Evolutionary conservation across 2,797 vertebrate species (phyloP).

Genomic region (Lepidocolaptes lacrymiger): DNA sequence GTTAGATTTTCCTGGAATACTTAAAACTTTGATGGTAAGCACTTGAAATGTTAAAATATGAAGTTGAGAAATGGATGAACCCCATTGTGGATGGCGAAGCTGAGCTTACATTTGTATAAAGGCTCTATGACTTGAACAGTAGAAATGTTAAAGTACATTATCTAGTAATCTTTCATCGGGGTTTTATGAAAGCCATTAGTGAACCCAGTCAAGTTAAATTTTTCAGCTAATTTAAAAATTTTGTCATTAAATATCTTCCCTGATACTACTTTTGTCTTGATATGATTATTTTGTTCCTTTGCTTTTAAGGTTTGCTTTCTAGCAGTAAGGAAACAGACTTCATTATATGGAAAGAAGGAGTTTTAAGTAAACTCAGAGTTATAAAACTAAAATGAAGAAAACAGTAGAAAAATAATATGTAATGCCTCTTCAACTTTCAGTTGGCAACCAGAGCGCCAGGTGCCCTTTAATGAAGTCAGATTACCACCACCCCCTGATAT

Average conservation of each 20-base stretch:
- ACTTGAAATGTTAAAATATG: background rate
- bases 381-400: background rate
- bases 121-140: background rate
- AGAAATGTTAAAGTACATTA: background rate
- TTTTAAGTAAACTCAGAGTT: background rate
- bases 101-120: background rate
- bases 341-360: background rate
- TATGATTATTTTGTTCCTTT: background rate
- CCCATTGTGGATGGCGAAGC: background rate
- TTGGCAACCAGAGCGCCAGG: conserved; percentile 98
- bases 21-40: background rate
- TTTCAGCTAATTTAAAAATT: background rate
- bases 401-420: background rate
- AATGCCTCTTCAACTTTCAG: conserved; percentile 72
- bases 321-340: background rate
- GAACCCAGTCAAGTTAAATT: background rate
- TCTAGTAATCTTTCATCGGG: background rate
- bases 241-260: background rate
- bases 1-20: background rate
- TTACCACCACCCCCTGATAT: conserved; percentile 90
- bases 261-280: background rate
- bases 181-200: background rate
- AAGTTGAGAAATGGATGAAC: background rate
- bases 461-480: conserved; percentile 94
- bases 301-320: background rate